Conservation (phyloP, 2,888 invertebrate species). For the Aleiodes alternator region DNA sequence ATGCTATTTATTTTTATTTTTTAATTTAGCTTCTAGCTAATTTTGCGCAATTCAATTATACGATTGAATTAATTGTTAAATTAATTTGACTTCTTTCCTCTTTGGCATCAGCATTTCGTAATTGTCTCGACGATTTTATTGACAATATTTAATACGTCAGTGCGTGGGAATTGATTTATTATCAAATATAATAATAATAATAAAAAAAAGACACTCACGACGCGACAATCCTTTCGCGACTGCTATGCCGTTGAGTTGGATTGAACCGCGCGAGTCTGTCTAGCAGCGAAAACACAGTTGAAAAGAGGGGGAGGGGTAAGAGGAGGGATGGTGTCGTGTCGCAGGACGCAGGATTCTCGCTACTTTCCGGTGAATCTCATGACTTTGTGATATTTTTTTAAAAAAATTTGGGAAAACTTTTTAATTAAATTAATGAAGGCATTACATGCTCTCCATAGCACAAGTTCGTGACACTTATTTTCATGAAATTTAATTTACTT, state of each 20-base stretch:
- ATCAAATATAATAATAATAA: neutral
- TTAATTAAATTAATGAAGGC: slow-evolving; percentile 14
- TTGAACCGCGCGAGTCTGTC: slow-evolving; percentile 7
- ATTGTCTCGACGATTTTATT: no score
- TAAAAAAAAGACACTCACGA: slow-evolving; percentile 41
- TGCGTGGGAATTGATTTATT: slow-evolving; percentile 15
- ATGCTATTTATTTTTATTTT: neutral
- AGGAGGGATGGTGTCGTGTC: neutral
- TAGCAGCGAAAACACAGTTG: neutral
- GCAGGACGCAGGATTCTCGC: slow-evolving; percentile 29
- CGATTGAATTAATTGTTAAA: slow-evolving; percentile 5
- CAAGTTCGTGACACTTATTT: no score
- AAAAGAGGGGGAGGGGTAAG: no score
- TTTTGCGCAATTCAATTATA: slow-evolving; percentile 34
- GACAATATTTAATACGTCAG: no score
- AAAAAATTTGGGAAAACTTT: neutral
- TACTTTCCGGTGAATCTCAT: neutral
- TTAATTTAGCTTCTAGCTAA: no score
- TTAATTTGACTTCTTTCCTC: slow-evolving; percentile 12
- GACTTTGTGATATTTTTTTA: neutral
- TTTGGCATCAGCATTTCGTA: no score
- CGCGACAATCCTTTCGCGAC: slow-evolving; percentile 42
- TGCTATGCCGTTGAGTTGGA: slow-evolving; percentile 15
- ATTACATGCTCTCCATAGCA: no score
- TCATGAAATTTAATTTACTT: no score